Conservation (phyloP, 1,140 invertebrate genomes). For the Latrodectus geometricus region DNA sequence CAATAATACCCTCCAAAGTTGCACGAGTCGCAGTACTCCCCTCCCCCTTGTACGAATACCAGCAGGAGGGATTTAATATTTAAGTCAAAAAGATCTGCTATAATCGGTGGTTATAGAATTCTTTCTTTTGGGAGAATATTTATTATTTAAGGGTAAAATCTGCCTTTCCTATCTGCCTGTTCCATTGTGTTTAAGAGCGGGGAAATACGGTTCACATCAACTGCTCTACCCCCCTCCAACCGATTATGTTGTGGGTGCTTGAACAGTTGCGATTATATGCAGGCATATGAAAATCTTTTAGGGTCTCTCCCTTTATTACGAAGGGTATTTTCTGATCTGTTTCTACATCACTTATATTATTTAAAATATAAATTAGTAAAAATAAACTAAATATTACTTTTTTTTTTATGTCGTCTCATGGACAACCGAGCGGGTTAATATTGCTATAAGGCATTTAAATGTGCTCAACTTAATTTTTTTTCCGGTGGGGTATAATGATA, state of each 20-base stretch:
- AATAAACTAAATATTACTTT: too few species aligned
- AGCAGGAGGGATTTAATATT: conserved; percentile 10
- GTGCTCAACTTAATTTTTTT: too few species aligned
- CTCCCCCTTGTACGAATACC: background rate
- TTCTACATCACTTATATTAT: too few species aligned
- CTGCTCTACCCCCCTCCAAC: background rate
- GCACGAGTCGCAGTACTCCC: conserved; percentile 2
- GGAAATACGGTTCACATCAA: conserved; percentile 25
- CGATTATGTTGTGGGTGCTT: conserved; percentile 16
- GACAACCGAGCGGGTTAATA: too few species aligned
- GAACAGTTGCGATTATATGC: conserved; percentile 37
- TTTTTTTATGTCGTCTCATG: too few species aligned
- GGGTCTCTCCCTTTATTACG: background rate
- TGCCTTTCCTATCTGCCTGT: background rate
- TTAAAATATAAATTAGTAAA: too few species aligned
- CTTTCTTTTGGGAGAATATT: conserved; percentile 6
- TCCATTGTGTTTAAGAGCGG: conserved; percentile 9
- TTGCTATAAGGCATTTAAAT: too few species aligned
- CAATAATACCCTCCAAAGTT: background rate
- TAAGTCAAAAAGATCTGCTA: conserved; percentile 32
- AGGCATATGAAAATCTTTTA: conserved; percentile 17
- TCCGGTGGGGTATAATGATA: too few species aligned
- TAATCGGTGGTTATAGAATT: background rate
- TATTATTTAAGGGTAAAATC: conserved; percentile 10
- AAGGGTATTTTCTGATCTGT: too few species aligned